Conservation (phyloP, 1,140 invertebrate species). For the Spodoptera frugiperda region DNA sequence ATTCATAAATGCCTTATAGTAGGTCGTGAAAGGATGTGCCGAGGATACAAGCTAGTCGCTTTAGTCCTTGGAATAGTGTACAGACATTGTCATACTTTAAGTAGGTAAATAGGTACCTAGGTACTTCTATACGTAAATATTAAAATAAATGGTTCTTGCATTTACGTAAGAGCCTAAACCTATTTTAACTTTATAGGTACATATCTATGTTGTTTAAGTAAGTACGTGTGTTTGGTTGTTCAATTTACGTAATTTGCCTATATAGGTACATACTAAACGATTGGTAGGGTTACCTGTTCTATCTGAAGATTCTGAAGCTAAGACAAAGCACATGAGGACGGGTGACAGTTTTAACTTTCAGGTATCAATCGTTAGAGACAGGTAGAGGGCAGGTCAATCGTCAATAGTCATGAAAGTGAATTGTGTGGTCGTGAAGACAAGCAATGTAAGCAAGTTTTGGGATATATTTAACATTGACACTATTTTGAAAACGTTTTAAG, state of each 20-base stretch:
- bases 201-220: background rate
- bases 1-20: slow-evolving; percentile 51
- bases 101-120: too few species aligned
- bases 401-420: background rate
- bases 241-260: too few species aligned
- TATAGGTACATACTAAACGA: too few species aligned
- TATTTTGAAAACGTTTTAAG: slow-evolving; percentile 43
- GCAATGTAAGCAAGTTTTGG: slow-evolving; percentile 39
- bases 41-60: slow-evolving; percentile 64
- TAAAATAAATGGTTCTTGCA: slow-evolving; percentile 4
- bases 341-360: too few species aligned
- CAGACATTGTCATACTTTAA: slow-evolving; percentile 34
- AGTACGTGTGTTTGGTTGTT: background rate
- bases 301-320: too few species aligned
- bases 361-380: too few species aligned
- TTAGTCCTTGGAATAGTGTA: slow-evolving; percentile 63
- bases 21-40: slow-evolving; percentile 73
- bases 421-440: background rate
- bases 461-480: slow-evolving; percentile 47
- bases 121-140: background rate
- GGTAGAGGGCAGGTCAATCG: background rate
- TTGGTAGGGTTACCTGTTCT: too few species aligned
- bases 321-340: too few species aligned
- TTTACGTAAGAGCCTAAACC: background rate
- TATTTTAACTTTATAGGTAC: too few species aligned